Evolutionary conservation across 2,888 invertebrate species (phyloP).

Genomic region (Odontocolon sp.): DNA sequence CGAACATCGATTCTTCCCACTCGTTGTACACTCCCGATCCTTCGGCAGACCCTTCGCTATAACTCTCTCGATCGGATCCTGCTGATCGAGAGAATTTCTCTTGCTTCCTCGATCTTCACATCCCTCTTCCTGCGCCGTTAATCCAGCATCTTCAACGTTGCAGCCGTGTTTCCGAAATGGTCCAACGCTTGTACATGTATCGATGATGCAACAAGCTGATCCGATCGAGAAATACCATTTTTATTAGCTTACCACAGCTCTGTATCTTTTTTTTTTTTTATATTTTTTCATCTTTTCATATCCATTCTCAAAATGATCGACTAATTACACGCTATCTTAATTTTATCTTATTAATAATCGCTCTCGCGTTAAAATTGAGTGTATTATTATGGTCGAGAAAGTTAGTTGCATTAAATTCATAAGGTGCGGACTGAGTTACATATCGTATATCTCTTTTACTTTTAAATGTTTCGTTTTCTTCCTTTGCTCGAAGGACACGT

Average conservation of each 20-base stretch:
- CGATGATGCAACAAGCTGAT: too few relatives aligned
- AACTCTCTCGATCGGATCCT: constrained; percentile 52
- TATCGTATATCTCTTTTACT: background rate
- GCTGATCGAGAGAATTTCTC: constrained; percentile 49
- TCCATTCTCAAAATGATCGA: too few relatives aligned
- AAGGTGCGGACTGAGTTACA: too few relatives aligned
- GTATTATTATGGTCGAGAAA: too few relatives aligned
- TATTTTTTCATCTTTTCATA: too few relatives aligned
- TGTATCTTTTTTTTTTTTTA: too few relatives aligned
- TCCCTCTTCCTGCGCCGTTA: background rate
- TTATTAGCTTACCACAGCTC: too few relatives aligned
- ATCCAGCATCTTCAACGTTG: background rate
- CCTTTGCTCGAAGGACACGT: constrained; percentile 24
- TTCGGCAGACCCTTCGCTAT: constrained; percentile 34
- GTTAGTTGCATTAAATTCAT: too few relatives aligned
- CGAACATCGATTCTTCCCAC: constrained; percentile 55
- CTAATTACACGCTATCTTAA: too few relatives aligned
- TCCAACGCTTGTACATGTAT: background rate
- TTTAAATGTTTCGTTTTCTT: background rate
- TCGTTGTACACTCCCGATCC: constrained; percentile 37
- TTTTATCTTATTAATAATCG: too few relatives aligned
- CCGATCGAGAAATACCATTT: too few relatives aligned
- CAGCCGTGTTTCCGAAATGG: background rate
- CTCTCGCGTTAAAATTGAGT: too few relatives aligned
- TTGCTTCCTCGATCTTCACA: background rate